Percentiles rank a stretch among this genome's conserved stretches.
These are phyloP conservation scores for Drosophila aff. DNA, from an alignment of 1,140 invertebrate species.

Conservation along the genomic window DNA sequence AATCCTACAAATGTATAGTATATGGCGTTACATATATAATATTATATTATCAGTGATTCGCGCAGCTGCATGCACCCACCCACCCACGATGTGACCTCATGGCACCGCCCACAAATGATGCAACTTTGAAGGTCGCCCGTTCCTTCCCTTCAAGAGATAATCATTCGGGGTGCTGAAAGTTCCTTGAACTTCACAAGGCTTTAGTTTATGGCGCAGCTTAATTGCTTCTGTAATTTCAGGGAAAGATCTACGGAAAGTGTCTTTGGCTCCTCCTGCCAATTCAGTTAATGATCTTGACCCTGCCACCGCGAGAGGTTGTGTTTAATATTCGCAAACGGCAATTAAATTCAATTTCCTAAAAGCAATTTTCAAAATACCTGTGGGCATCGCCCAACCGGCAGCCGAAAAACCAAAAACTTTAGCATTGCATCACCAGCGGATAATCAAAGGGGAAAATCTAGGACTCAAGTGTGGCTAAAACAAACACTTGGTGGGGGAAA, in stretches of 20 bases:
- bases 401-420: constrained; percentile 27
- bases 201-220: constrained; percentile 26
- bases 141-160: constrained; percentile 11
- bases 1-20: neutral
- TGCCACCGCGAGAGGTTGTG: constrained; percentile 12
- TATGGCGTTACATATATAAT: constrained; percentile 14
- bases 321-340: constrained; percentile 18
- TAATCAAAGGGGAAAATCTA: constrained; percentile 29
- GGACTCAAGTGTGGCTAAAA: neutral
- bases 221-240: constrained; percentile 17
- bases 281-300: constrained; percentile 38
- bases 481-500: constrained; percentile 35
- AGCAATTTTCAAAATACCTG: constrained; percentile 9
- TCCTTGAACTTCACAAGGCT: constrained; percentile 34
- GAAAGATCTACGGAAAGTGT: constrained; percentile 7
- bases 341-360: constrained; percentile 20
- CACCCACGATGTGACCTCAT: constrained; percentile 35
- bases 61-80: constrained; percentile 37
- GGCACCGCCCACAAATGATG: constrained; percentile 40
- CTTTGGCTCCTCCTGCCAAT: constrained; percentile 31
- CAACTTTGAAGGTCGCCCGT: constrained; percentile 22
- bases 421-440: constrained; percentile 4
- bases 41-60: constrained; percentile 36
- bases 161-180: neutral
- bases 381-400: too few species aligned